Conservation (phyloP, 2,113 vertebrate genomes). For the Elanus axillaris region DNA sequence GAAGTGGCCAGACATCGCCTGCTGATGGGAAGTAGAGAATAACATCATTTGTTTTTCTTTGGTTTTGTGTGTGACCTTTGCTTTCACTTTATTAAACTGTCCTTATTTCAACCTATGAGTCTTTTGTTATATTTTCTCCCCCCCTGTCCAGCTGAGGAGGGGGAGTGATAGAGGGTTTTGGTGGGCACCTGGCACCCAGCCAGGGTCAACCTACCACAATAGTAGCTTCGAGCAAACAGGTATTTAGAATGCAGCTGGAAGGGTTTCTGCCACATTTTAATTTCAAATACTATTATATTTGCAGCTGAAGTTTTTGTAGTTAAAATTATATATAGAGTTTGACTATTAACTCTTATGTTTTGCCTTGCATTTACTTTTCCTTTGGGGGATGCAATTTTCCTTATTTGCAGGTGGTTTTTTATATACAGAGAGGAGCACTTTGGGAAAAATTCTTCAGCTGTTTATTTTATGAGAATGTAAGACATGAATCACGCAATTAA, state of each 20-base stretch:
- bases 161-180: too few species aligned
- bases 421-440: background rate
- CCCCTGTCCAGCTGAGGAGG: too few species aligned
- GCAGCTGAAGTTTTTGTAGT: background rate
- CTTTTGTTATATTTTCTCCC: too few species aligned
- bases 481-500: background rate
- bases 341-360: background rate
- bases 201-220: too few species aligned
- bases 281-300: background rate
- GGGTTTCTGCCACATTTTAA: background rate
- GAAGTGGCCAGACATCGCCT: too few species aligned
- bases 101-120: too few species aligned
- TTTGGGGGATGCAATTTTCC: background rate
- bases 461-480: background rate
- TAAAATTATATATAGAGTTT: background rate
- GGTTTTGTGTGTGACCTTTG: too few species aligned
- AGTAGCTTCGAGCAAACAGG: background rate
- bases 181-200: too few species aligned
- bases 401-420: background rate
- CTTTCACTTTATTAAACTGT: too few species aligned
- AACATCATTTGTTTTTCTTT: too few species aligned
- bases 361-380: background rate
- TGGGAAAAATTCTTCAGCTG: background rate
- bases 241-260: background rate
- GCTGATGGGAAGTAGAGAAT: too few species aligned